Base-by-base conservation (phyloP, 2,888 invertebrate genomes). In the Drosophila suboccidentalis region DNA sequence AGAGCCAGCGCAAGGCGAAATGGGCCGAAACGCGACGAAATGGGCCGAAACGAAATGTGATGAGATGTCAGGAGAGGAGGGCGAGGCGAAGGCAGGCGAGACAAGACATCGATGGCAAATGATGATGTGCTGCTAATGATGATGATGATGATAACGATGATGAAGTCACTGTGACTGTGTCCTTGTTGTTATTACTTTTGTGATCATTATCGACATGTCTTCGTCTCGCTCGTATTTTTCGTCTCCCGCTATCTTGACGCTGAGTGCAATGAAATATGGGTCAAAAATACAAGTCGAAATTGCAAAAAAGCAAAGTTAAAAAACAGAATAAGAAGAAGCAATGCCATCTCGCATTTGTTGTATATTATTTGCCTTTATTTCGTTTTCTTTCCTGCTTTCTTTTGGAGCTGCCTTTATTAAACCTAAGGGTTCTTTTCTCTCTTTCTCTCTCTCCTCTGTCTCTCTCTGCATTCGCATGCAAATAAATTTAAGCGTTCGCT, bases 401-500 rank as follows among this genome's bases (percentile, higher is more conserved):
- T 57, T 44, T 6, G 19, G 10, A 34, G 5, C 43, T 5, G 41
- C 22, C n/a, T 34, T 34, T 44, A 5, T 19, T 34, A 15, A 34
- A 15, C 44, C 22, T 26, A 8, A 6, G 0, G 10, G n/a, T 41
- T n/a, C 22, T 22, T n/a, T 13, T 19, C 32, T 34, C 4, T n/a
- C 6, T 19, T 15, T 39, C n/a, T 4, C 29, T 60, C 29, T 22
- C 19, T 38, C 17, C 41, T 19, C 19, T 57, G 1, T 9, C 26
- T 41, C 8, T 46, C 13, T 44, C 22, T 47, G 36, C 47, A 68
- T 74, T 73, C 41, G 54, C 61, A 67, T 72, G 78, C 65, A 77
- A 83, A 86, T 81, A 85, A 84, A 83, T 82, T 82, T 80, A 75
- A 80, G 70, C 74, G 59, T 73, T 70, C 75, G 62, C 81, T 72